These are phyloP conservation scores for Spea multiplicata DNA, from an alignment of 2,113 vertebrate genomes.

Conservation along the genomic window DNA sequence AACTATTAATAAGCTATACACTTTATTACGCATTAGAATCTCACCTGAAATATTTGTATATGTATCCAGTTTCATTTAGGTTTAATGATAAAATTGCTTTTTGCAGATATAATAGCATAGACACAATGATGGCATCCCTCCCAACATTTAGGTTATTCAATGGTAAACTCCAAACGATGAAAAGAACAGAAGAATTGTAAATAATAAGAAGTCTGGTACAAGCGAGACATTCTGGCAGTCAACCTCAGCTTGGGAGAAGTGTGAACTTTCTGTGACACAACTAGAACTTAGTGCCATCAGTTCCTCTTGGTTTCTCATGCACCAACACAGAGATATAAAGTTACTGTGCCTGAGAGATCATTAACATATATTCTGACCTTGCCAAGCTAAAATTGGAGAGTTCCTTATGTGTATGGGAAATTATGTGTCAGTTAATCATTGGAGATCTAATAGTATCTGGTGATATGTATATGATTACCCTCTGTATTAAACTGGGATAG, in stretches of 20 bases:
- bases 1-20: background rate
- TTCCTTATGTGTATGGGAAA: constrained; percentile 36
- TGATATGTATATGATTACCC: constrained; percentile 2
- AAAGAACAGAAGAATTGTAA: constrained; percentile 34
- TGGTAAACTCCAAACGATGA: constrained; percentile 35
- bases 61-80: constrained; percentile 29
- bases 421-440: constrained; percentile 29
- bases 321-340: constrained; percentile 41
- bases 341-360: constrained; percentile 40
- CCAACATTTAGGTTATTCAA: constrained; percentile 39
- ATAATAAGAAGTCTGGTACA: constrained; percentile 37
- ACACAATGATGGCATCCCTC: constrained; percentile 37
- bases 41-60: background rate
- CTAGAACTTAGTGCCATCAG: constrained; percentile 41
- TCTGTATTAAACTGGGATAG: background rate
- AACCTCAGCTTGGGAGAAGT: constrained; percentile 47
- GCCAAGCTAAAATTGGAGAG: constrained; percentile 42
- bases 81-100: constrained; percentile 38
- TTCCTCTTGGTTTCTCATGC: constrained; percentile 48
- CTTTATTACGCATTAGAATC: background rate
- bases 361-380: constrained; percentile 38
- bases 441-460: constrained; percentile 33
- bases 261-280: constrained; percentile 48
- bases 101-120: constrained; percentile 27
- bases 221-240: constrained; percentile 41